phyloP scores from a whole-genome alignment of 1,140 invertebrate genomes.

The Lycorma delicatula region DNA sequence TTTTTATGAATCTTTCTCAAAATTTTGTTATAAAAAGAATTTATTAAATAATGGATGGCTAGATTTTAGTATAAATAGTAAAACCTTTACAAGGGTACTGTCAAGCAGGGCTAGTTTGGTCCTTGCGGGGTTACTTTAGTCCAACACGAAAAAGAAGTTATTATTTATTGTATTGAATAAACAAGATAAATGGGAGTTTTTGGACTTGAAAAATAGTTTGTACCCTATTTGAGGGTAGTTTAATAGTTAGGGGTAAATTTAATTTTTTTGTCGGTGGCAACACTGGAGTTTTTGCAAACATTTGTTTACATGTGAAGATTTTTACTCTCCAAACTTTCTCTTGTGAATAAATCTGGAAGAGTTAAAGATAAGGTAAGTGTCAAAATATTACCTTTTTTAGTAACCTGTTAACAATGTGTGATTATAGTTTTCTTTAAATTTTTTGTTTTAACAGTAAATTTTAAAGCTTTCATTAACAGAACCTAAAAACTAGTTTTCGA shows the following conservation, averaged over 20 bases:
- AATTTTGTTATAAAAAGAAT: no score
- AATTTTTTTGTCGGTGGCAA: slow-evolving; percentile 11
- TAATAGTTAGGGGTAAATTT: slow-evolving; percentile 8
- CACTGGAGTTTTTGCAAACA: slow-evolving; percentile 11
- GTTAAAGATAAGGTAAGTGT: slow-evolving; percentile 10
- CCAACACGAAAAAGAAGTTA: slow-evolving; percentile 15
- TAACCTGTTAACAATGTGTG: slow-evolving; percentile 8
- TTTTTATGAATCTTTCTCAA: no score
- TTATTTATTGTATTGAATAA: slow-evolving; percentile 10
- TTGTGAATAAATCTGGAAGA: slow-evolving; percentile 5
- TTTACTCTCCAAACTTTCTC: slow-evolving; percentile 7
- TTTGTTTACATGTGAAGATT: slow-evolving; percentile 4
- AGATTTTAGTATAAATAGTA: no score
- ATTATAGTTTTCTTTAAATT: slow-evolving; percentile 11
- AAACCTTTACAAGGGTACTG: no score
- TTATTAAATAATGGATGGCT: no score
- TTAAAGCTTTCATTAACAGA: background rate
- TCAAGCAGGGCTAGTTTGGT: no score
- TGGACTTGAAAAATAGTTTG: slow-evolving; percentile 3
- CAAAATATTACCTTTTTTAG: slow-evolving; percentile 11
- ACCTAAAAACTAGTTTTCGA: slow-evolving; percentile 8
- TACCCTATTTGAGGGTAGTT: slow-evolving; percentile 10
- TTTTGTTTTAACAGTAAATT: slow-evolving; percentile 3
- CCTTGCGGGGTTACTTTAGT: slow-evolving; percentile 14
- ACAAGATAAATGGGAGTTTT: slow-evolving; percentile 13